These are phyloP conservation scores for Heterocephalus glaber DNA, from an alignment of 2,113 vertebrate species.

Conservation along the genomic window DNA sequence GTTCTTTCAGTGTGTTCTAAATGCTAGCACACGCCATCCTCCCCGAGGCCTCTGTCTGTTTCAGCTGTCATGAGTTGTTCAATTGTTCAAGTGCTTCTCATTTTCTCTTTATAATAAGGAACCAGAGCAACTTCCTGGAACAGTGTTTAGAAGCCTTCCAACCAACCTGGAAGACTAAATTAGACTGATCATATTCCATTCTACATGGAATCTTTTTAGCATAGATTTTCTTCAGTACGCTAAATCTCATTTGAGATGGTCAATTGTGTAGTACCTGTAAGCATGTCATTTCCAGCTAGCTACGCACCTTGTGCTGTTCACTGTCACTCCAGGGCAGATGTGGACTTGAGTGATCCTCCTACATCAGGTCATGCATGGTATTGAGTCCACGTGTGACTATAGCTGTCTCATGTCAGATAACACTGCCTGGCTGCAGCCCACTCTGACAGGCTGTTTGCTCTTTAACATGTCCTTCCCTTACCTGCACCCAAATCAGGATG, in stretches of 20 bases:
- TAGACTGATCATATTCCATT: not conserved
- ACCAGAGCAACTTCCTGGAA: slow-evolving; percentile 61
- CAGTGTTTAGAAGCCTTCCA: slow-evolving; percentile 27
- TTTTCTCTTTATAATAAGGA: slow-evolving; percentile 72
- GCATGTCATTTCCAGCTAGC: not conserved
- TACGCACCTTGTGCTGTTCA: not conserved
- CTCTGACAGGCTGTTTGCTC: slow-evolving; percentile 14
- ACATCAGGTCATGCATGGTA: not conserved
- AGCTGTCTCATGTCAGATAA: not conserved
- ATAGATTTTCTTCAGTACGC: not conserved
- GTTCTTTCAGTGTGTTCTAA: slow-evolving; percentile 69
- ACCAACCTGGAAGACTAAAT: not conserved
- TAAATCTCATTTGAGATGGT: slow-evolving; percentile 26
- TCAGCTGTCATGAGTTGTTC: slow-evolving; percentile 36
- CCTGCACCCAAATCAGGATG: not conserved
- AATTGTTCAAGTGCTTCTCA: slow-evolving; percentile 50
- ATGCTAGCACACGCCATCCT: slow-evolving; percentile 52
- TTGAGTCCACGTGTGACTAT: not conserved
- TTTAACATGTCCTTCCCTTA: not conserved
- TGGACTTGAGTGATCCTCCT: not conserved
- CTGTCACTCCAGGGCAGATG: not conserved
- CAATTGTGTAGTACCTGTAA: not conserved
- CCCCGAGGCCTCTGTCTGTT: slow-evolving; percentile 17
- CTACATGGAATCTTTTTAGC: not conserved
- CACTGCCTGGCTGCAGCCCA: slow-evolving; percentile 55